Conservation (phyloP, 2,888 invertebrate species). For the Rapana venosa region DNA sequence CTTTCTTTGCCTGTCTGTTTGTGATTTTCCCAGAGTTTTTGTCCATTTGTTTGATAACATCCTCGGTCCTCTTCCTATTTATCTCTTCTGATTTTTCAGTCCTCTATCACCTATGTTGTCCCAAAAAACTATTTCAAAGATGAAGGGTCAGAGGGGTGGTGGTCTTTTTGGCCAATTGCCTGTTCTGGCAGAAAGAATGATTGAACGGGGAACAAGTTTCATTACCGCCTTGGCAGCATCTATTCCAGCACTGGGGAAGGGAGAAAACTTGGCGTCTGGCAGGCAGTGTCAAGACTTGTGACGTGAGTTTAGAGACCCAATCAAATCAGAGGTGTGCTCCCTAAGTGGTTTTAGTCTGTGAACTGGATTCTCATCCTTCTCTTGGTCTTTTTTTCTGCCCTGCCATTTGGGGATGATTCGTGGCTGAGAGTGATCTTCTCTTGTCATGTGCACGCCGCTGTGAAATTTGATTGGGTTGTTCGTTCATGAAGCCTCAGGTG, state of each 20-base stretch:
- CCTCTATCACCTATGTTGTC: background rate
- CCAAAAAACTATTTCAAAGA: slow-evolving; percentile 4
- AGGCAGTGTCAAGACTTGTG: slow-evolving; percentile 24
- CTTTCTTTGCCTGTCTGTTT: no score
- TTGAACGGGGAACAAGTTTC: slow-evolving; percentile 36
- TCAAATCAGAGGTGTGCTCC: slow-evolving; percentile 14
- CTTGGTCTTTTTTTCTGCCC: background rate
- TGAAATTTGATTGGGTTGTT: slow-evolving; percentile 13
- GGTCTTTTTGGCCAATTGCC: slow-evolving; percentile 22
- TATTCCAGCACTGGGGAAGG: slow-evolving; percentile 18
- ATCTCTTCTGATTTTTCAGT: background rate
- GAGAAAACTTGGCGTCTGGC: slow-evolving; percentile 28
- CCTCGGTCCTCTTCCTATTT: no score
- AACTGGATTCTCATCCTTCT: background rate
- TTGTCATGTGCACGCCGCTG: background rate
- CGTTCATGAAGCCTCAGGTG: background rate
- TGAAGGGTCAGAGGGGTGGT: background rate
- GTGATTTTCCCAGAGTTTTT: no score
- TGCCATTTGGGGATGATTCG: background rate
- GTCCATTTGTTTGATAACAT: no score
- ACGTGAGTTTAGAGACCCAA: slow-evolving; percentile 29
- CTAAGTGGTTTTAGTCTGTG: slow-evolving; percentile 27
- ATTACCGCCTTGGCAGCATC: slow-evolving; percentile 28
- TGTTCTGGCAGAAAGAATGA: slow-evolving; percentile 24
- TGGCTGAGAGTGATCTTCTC: slow-evolving; percentile 9